Percentiles rank a stretch among this genome's conserved stretches.
Evolutionary conservation across 2,797 vertebrate species (phyloP).

Genomic region (Peromyscus nudipes): DNA sequence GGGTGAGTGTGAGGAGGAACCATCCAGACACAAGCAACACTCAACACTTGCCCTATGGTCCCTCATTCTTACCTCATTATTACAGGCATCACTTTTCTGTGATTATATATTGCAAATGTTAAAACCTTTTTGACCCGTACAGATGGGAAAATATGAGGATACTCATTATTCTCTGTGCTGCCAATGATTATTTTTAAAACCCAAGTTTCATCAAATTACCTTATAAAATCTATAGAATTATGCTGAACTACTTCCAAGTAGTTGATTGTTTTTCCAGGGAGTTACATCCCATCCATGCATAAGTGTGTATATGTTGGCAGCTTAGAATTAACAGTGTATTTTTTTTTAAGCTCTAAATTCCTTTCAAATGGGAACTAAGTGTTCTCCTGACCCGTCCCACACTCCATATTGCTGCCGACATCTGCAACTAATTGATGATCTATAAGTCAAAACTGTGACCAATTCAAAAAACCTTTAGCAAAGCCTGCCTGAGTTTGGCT

Average conservation of each 20-base stretch:
- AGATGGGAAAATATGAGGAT: slow-evolving; percentile 55
- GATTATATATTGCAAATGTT: slow-evolving; percentile 20
- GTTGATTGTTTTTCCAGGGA: slow-evolving; percentile 79
- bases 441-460: slow-evolving; percentile 85
- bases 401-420: slow-evolving; percentile 85
- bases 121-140: slow-evolving; percentile 19
- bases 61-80: background rate
- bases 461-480: slow-evolving; percentile 84
- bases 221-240: slow-evolving; percentile 72
- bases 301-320: slow-evolving; percentile 82
- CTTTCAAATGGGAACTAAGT: slow-evolving; percentile 83
- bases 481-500: slow-evolving; percentile 71
- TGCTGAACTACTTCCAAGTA: slow-evolving; percentile 64
- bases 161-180: slow-evolving; percentile 43
- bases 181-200: slow-evolving; percentile 57
- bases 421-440: slow-evolving; percentile 88
- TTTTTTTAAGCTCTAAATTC: slow-evolving; percentile 86
- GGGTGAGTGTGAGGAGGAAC: background rate
- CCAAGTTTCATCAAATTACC: slow-evolving; percentile 56
- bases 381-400: slow-evolving; percentile 85
- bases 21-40: background rate
- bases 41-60: background rate
- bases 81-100: background rate
- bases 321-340: slow-evolving; percentile 78
- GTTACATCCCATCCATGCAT: slow-evolving; percentile 63